Evolutionary conservation across 2,113 vertebrate species (phyloP), one percentile per base, ranked within the genome.

Genomic region (Aythya baeri): DNA sequence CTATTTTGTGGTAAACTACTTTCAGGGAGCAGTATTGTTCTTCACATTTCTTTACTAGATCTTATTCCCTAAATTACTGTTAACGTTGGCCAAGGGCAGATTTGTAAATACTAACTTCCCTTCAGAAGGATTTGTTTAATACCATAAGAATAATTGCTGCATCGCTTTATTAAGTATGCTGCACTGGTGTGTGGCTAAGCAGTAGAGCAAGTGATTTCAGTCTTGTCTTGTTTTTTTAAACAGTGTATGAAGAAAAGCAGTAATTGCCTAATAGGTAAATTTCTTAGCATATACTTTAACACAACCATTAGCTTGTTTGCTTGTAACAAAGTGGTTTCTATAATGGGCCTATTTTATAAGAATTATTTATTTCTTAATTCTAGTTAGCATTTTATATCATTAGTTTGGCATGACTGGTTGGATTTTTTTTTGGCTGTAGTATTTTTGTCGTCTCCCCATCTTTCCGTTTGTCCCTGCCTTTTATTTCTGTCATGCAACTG

Each of bases 181-280:
- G 14, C 13, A 2, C 50, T 86, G 26, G 11, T 0, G 0, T 29
- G 17, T 73, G 44, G 12, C 7, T 36, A 21, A 55, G 32, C 32
- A 41, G 12, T 29, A 21, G 4, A 75, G 29, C 6, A 59, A 43
- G 44, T 11, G 25, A 43, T 54, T 54, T 73, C 9, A 34, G 3
- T 66, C 2, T 1, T 31, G 3, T 62, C 2, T 20, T 12, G n/a
- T 55, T 63, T 83, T 77, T 66, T 25, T 52, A 77, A 32, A 38
- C 10, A 4, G 13, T 15, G 1, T 13, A 23, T 25, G 27, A 74
- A 83, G 22, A 34, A 68, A 70, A 70, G 7, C 10, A 68, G 15
- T 14, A 58, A 29, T 62, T 86, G 29, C 74, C 29, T 66, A 77
- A 44, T 25, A 71, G 55, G 38, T 55, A 65, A 84, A 44, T 8